These are phyloP conservation scores for Sphinx pinastri DNA, from an alignment of 2,888 invertebrate species.

Conservation along the genomic window DNA sequence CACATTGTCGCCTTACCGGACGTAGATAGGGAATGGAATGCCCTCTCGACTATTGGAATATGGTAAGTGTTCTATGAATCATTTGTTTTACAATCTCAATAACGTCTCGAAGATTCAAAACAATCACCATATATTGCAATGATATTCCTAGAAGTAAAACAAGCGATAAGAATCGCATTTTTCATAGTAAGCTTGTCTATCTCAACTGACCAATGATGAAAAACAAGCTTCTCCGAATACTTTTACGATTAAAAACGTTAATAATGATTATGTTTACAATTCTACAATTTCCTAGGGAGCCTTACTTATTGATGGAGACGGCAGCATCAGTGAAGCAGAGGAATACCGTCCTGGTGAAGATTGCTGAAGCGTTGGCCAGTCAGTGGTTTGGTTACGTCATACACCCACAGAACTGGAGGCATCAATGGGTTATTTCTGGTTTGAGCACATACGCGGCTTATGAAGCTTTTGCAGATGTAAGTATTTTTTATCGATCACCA, in stretches of 20 bases:
- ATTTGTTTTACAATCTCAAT: too few relatives aligned
- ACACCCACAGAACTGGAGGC: constrained; percentile 85
- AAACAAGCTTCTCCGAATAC: too few relatives aligned
- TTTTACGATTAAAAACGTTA: too few relatives aligned
- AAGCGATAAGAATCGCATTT: too few relatives aligned
- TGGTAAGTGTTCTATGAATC: constrained; percentile 57
- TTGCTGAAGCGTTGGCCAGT: constrained; percentile 87
- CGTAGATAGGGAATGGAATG: constrained; percentile 62
- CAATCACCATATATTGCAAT: too few relatives aligned
- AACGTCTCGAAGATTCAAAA: too few relatives aligned
- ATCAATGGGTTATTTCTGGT: constrained; percentile 85
- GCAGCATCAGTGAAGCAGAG: constrained; percentile 69
- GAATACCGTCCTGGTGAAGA: constrained; percentile 70
- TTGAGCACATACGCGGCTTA: constrained; percentile 85
- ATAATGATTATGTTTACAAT: background rate
- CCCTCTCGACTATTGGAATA: constrained; percentile 67
- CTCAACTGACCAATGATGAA: too few relatives aligned
- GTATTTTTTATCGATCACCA: constrained; percentile 24
- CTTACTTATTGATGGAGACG: constrained; percentile 65
- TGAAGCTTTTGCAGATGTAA: constrained; percentile 59
- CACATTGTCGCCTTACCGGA: constrained; percentile 69
- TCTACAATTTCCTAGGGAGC: constrained; percentile 59
- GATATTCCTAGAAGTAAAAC: background rate
- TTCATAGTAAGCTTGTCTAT: too few relatives aligned
- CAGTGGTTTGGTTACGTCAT: constrained; percentile 88